A percentile compares a stretch with the other conserved stretches of the same genome.
These are phyloP conservation scores for Corythucha ciliata DNA, from an alignment of 2,888 invertebrate species.

Conservation along the genomic window DNA sequence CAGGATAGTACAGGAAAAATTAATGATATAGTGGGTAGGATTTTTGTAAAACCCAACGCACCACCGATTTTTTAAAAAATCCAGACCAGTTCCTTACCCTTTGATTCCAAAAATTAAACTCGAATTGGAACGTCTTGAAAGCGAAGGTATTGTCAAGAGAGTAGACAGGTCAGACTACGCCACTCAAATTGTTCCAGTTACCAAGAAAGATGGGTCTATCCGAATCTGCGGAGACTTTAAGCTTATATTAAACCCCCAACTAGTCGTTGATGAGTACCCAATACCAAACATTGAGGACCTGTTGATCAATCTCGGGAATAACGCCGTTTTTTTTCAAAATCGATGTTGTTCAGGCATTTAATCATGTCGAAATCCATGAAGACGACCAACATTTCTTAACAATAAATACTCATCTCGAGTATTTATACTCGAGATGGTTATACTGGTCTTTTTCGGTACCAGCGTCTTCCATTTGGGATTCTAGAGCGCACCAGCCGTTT, in stretches of 20 bases:
- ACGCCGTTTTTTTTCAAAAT: neutral
- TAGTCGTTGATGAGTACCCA: neutral
- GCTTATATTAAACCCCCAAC: neutral
- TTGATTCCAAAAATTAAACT: slow-evolving; percentile 1
- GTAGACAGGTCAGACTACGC: neutral
- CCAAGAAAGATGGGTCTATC: neutral
- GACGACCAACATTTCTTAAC: slow-evolving; percentile 4
- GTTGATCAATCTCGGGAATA: neutral
- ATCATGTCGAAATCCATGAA: slow-evolving; percentile 7
- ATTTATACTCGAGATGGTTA: too few species aligned
- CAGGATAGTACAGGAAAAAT: too few species aligned
- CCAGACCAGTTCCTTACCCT: too few species aligned
- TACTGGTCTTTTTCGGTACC: neutral
- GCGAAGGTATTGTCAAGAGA: neutral
- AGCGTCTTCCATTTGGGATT: slow-evolving; percentile 8
- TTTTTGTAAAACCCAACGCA: too few species aligned
- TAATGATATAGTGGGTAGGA: too few species aligned
- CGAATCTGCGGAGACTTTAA: neutral
- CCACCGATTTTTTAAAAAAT: too few species aligned
- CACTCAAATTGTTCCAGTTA: slow-evolving; percentile 5
- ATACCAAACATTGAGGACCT: neutral
- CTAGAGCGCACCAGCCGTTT: slow-evolving; percentile 2
- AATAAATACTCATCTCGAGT: slow-evolving; percentile 4
- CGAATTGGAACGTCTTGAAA: neutral
- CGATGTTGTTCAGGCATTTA: slow-evolving; percentile 2